These are phyloP conservation scores for Ametastegia equiseti DNA, from an alignment of 2,888 invertebrate genomes.

Conservation along the genomic window DNA sequence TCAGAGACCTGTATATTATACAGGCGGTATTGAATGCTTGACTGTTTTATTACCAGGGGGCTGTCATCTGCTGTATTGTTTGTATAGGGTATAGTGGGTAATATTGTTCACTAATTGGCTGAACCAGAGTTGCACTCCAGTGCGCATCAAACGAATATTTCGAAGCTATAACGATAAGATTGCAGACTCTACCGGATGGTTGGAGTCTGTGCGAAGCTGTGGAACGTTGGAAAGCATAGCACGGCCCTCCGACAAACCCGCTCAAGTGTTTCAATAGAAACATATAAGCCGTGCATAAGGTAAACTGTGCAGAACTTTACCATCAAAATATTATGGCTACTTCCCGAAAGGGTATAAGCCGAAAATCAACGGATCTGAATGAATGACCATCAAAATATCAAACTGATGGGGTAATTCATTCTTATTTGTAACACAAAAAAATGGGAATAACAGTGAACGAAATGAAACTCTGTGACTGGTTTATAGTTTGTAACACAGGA, in stretches of 20 bases:
- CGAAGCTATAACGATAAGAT: conserved; percentile 2
- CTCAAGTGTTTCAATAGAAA: not conserved
- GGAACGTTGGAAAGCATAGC: not conserved
- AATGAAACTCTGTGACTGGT: no score
- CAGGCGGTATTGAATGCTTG: not conserved
- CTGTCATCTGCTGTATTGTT: conserved; percentile 1
- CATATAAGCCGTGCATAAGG: not conserved
- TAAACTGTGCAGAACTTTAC: not conserved
- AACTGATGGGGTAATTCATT: not conserved
- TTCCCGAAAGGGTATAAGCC: no score
- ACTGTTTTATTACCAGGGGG: not conserved
- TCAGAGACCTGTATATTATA: not conserved
- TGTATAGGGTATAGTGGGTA: not conserved
- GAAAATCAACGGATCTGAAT: no score
- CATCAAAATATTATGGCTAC: no score
- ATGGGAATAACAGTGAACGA: not conserved
- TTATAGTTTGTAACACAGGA: not conserved
- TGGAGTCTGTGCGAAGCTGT: not conserved
- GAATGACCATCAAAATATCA: no score
- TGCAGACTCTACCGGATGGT: not conserved
- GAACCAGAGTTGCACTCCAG: not conserved
- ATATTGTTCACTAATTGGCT: conserved; percentile 13
- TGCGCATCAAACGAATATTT: conserved; percentile 3
- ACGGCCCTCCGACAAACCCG: not conserved
- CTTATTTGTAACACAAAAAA: not conserved